Base-by-base conservation (phyloP, 2,113 vertebrate genomes). In the Clinocottus analis region DNA sequence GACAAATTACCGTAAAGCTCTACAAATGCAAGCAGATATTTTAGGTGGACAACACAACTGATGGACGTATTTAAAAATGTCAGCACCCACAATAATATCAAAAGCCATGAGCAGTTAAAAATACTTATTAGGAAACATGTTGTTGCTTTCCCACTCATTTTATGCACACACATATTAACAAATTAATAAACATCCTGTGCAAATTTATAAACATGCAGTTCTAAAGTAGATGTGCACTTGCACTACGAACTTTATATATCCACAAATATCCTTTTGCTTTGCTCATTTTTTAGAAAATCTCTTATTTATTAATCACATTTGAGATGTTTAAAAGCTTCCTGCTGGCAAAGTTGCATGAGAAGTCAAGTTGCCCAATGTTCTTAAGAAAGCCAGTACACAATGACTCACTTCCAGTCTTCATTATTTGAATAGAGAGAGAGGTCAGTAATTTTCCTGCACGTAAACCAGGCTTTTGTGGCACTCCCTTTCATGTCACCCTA, bases 181-280 rank as follows among this genome's bases (percentile, higher is more conserved):
- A 31, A 58, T 51, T 27, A 76, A 71, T 85, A 71, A 80, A 67
- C 74, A 77, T 71, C 66, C 77, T 80, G 60, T 79, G 35, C 33
- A 72, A 13, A 61, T 72, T 5, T 79, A 25, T 79, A 78, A 82
- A 85, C 61, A 45, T 35, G 3, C 43, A 25, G 63, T 55, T 58
- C n/a, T 60, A 53, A 66, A 37, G 47, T 33, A 33, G 11, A 58
- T 55, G 21, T 53, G 21, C 19, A 59, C 25, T 67, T 60, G 49
- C 23, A 56, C 63, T 71, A 45, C 0, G 0, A 33, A 10, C 27
- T 31, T 16, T 5, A 25, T 9, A 8, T 6, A 4, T 31, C 21
- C 11, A 13, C 25, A 23, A n/a, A n/a, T n/a, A 3, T 1, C 7
- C 25, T 4, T 5, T 41, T 41, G 29, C 14, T 21, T 47, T 31